A percentile compares a stretch with the other conserved stretches of the same genome.
phyloP scores from a whole-genome alignment of 2,113 vertebrate species.

The Okapia johnstoni region DNA sequence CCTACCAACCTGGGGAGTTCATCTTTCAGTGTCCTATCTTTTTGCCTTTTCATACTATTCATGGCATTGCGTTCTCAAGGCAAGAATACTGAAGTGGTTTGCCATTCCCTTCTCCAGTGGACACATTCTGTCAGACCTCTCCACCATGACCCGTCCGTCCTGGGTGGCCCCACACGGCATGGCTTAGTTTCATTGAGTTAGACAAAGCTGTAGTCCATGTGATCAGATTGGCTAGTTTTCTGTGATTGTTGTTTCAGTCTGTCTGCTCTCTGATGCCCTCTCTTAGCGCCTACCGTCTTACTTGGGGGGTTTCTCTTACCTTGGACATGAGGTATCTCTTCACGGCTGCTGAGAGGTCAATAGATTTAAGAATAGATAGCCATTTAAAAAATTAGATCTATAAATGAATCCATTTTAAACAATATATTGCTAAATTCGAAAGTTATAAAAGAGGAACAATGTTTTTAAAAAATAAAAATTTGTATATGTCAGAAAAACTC shows the following conservation, averaged over 20 bases:
- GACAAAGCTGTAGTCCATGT: not conserved
- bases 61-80: not conserved
- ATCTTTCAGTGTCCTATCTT: not conserved
- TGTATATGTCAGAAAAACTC: not conserved
- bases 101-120: not conserved
- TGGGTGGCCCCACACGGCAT: not conserved
- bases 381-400: slow-evolving; percentile 4
- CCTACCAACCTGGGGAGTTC: not conserved
- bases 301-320: not conserved
- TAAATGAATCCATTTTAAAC: slow-evolving; percentile 1
- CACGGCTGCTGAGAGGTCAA: not conserved
- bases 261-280: not conserved
- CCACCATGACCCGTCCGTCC: not conserved
- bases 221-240: not conserved
- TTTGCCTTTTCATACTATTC: not conserved
- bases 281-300: not conserved
- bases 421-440: not conserved
- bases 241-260: not conserved
- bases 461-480: not conserved
- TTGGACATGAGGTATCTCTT: not conserved
- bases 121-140: not conserved
- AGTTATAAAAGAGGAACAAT: not conserved
- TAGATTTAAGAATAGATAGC: not conserved
- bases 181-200: not conserved
- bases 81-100: not conserved